Base-by-base conservation (phyloP, 2,888 invertebrate species). In the Orthosia cruda region DNA sequence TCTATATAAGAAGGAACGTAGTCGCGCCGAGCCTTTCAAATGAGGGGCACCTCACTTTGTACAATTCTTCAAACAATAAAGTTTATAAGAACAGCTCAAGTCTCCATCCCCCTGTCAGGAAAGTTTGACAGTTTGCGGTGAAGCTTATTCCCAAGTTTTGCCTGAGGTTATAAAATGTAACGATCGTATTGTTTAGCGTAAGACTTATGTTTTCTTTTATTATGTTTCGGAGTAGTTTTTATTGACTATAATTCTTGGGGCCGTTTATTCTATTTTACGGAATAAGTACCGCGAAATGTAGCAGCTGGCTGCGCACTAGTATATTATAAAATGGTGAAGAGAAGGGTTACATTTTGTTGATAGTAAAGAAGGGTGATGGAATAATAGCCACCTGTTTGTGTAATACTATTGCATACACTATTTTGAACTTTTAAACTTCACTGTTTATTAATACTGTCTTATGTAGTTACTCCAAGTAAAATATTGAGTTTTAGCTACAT, bases 41-140 rank as follows among this genome's bases (percentile, higher is more conserved):
- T 5, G 26, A 40, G 69, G 58, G 13, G 47, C 79, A 32, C 16
- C 40, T 54, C 11, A 54, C 18, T 73, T 49, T 7, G n/a, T 52
- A 52, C 15, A 18, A 20, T 79, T 20, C n/a, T 26, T 9, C 40
- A 61, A 68, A 54, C 68, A 58, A 79, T 57, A 72, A 80, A 81
- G 62, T 74, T 66, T 45, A 45, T 61, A 66, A 66, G 63, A 50
- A 40, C 55, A 13, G 11, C 47, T 78, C 69, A 55, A 26, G 26
- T 45, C 32, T 40, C 55, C 15, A 65, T 40, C 40, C 16, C 54
- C 18, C 58, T 20, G 80, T 74, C 84, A 69, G 26, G 40, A 67
- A 73, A 80, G 58, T 84, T 84, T 81, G 80, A 59, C 80, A 81
- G 74, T 75, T 81, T 62, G 68, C 3, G 40, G 40, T 32, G 45